Conservation (phyloP, 2,888 invertebrate species). For the Asteroscopus sphinx region DNA sequence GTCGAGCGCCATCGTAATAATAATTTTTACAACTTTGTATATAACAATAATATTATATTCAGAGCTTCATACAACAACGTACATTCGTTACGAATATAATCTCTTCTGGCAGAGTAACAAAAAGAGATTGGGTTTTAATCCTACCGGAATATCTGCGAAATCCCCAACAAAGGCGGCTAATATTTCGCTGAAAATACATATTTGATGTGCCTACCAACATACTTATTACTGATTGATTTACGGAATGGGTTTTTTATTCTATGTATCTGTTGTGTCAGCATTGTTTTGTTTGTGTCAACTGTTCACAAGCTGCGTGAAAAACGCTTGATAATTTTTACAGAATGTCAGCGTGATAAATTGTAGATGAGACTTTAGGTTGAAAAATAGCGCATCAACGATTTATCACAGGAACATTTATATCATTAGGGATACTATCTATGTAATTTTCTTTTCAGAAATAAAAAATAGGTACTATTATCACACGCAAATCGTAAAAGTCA, state of each 20-base stretch:
- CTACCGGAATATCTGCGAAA: conserved; percentile 72
- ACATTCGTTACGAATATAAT: conserved; percentile 69
- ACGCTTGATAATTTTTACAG: conserved; percentile 33
- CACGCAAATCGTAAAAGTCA: conserved; percentile 40
- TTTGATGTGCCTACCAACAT: conserved; percentile 63
- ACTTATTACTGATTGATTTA: conserved; percentile 69
- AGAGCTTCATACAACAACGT: conserved; percentile 61
- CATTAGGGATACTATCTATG: conserved; percentile 32
- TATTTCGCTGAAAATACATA: conserved; percentile 69
- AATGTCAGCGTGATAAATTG: conserved; percentile 39
- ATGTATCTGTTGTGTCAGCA: conserved; percentile 13
- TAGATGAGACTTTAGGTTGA: conserved; percentile 23
- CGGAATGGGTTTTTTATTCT: conserved; percentile 58
- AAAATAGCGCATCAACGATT: conserved; percentile 42
- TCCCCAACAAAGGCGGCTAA: conserved; percentile 66
- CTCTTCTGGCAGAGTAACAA: conserved; percentile 75
- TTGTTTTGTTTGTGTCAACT: conserved; percentile 28
- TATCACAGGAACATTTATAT: conserved; percentile 40
- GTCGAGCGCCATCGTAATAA: conserved; percentile 57
- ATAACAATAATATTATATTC: conserved; percentile 63
- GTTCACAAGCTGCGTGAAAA: conserved; percentile 9
- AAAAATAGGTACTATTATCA: conserved; percentile 14
- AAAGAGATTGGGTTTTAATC: conserved; percentile 80
- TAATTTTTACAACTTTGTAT: conserved; percentile 64
- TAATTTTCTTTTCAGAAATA: conserved; percentile 37